These are phyloP conservation scores for Machaerirhynchus nigripectus DNA, from an alignment of 2,113 vertebrate genomes.

Conservation along the genomic window DNA sequence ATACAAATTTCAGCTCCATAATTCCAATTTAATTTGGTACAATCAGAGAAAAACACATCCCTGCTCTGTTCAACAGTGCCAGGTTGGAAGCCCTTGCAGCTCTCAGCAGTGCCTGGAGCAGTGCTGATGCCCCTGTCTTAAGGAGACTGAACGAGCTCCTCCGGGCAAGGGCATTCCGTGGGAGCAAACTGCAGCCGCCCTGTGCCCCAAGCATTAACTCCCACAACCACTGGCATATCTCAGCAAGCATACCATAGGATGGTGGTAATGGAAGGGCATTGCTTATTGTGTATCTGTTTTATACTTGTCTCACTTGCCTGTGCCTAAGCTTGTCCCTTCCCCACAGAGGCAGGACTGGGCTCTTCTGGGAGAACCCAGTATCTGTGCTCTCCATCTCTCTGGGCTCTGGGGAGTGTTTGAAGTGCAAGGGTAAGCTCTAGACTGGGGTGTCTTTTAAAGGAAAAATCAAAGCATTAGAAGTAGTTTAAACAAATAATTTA, in stretches of 20 bases:
- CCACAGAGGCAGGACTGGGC: neutral
- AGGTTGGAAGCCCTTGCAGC: neutral
- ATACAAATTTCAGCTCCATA: slow-evolving; percentile 22
- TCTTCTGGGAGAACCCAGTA: accelerated
- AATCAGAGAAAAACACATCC: neutral
- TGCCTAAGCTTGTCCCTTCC: neutral
- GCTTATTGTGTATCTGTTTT: neutral
- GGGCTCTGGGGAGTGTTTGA: neutral
- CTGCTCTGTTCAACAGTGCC: neutral
- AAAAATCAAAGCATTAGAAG: neutral
- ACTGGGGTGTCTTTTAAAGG: neutral
- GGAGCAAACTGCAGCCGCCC: neutral
- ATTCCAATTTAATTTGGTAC: slow-evolving; percentile 25
- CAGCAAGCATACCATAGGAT: neutral
- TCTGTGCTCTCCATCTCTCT: neutral
- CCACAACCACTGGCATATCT: neutral
- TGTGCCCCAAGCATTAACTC: accelerated
- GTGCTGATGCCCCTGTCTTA: neutral
- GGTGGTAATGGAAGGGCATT: neutral
- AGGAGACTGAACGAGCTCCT: neutral
- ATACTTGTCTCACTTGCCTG: neutral
- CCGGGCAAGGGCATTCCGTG: neutral
- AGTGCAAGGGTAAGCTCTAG: neutral
- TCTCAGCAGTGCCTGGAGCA: neutral
- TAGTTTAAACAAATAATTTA: neutral